These are phyloP conservation scores for Stomatorhinus ivindoensis DNA, from an alignment of 2,113 vertebrate species.

Conservation along the genomic window DNA sequence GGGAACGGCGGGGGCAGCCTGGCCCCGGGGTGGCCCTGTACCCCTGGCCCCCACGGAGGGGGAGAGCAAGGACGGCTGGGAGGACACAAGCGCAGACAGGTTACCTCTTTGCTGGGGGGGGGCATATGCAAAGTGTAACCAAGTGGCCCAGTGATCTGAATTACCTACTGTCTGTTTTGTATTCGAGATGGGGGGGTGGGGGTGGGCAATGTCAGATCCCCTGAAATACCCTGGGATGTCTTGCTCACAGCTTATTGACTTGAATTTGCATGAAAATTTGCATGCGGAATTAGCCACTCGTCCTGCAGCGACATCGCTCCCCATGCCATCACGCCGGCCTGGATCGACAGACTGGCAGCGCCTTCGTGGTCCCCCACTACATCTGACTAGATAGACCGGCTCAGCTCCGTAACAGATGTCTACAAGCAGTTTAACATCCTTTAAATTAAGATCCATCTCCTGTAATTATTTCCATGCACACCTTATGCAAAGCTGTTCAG, in stretches of 20 bases:
- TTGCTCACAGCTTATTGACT: conserved; percentile 99
- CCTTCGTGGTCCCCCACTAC: conserved; percentile 77
- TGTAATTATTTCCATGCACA: conserved; percentile 95
- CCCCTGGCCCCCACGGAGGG: conserved; percentile 73
- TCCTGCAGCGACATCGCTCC: conserved; percentile 95
- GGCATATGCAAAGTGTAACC: conserved; percentile 88
- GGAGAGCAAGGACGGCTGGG: conserved; percentile 88
- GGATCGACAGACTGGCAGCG: conserved; percentile 99
- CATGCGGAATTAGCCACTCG: conserved; percentile 99
- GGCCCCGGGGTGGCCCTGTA: conserved; percentile 65
- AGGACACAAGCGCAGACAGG: conserved; percentile 88
- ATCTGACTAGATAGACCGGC: conserved; percentile 95
- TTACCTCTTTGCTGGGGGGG: conserved; percentile 88
- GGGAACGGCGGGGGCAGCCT: conserved; percentile 64
- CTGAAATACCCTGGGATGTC: conserved; percentile 98
- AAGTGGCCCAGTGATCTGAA: conserved; percentile 93
- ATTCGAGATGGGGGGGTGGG: conserved; percentile 66
- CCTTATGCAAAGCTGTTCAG: conserved; percentile 89
- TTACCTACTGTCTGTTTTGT: conserved; percentile 94
- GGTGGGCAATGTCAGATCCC: conserved; percentile 86
- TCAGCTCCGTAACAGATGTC: conserved; percentile 95
- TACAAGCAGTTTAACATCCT: conserved; percentile 98
- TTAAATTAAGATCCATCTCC: conserved; percentile 95
- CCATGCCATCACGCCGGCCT: conserved; percentile 82
- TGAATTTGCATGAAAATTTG: conserved; percentile 96